Conservation (phyloP, 2,113 vertebrate genomes). For the Poecilia latipinna region DNA sequence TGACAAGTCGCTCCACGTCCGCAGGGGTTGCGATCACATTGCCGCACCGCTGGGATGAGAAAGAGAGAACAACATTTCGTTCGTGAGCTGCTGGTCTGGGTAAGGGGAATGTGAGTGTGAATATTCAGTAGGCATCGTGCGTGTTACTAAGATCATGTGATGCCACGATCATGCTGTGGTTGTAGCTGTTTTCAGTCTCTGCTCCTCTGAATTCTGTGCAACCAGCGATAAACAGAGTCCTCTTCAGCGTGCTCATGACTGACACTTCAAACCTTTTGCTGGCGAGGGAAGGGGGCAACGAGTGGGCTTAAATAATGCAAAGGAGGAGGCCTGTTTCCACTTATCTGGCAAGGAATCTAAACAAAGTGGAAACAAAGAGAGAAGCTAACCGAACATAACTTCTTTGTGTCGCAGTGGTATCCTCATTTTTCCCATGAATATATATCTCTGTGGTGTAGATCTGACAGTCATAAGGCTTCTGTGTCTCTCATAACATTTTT, state of each 20-base stretch:
- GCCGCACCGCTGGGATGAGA: slow-evolving; percentile 83
- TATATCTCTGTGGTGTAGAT: slow-evolving; percentile 26
- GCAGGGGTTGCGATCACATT: slow-evolving; percentile 93
- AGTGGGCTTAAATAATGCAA: slow-evolving; percentile 35
- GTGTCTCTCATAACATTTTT: slow-evolving; percentile 52
- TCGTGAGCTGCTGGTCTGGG: slow-evolving; percentile 47
- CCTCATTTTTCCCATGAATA: slow-evolving; percentile 45
- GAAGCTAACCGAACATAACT: slow-evolving; percentile 20
- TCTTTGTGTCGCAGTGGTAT: slow-evolving; percentile 39
- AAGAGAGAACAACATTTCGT: slow-evolving; percentile 19
- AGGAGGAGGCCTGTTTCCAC: slow-evolving; percentile 39
- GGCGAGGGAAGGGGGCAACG: slow-evolving; percentile 5
- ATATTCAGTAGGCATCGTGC: slow-evolving; percentile 16
- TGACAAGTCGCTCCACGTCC: slow-evolving; percentile 93
- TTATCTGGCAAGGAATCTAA: slow-evolving; percentile 55
- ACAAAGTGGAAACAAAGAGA: slow-evolving; percentile 30
- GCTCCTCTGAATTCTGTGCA: slow-evolving; percentile 64
- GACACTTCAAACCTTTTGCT: slow-evolving; percentile 44
- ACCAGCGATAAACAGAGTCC: slow-evolving; percentile 72
- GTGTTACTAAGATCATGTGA: slow-evolving; percentile 11
- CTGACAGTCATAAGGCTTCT: slow-evolving; percentile 9
- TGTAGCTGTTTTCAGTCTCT: slow-evolving; percentile 50
- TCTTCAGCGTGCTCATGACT: slow-evolving; percentile 39
- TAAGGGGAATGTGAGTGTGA: slow-evolving; percentile 38
- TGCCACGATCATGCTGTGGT: slow-evolving; percentile 37